Evolutionary conservation across 2,797 vertebrate genomes (phyloP).

Genomic region (Halcyon chelicuti): DNA sequence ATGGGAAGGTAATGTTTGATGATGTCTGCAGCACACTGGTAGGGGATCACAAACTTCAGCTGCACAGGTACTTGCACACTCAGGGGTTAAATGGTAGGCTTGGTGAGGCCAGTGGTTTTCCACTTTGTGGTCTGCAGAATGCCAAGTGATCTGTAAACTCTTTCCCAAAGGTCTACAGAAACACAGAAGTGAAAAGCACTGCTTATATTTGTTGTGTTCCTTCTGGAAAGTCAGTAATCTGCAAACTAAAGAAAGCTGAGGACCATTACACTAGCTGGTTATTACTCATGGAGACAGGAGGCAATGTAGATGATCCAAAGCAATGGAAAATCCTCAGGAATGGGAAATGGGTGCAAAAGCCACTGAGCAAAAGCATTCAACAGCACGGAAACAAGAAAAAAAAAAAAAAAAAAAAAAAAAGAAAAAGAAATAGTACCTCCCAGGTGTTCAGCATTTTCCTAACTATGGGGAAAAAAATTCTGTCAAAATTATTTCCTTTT

Average conservation of each 20-base stretch:
- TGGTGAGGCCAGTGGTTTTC: not conserved
- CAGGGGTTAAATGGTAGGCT: not conserved
- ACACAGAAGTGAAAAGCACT: not conserved
- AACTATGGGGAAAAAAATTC: not conserved
- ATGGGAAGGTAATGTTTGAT: not conserved
- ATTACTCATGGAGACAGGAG: not conserved
- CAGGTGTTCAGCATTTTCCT: not conserved
- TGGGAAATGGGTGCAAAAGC: not conserved
- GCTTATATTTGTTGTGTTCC: not conserved
- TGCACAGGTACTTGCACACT: not conserved
- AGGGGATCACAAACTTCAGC: not conserved
- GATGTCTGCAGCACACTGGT: not conserved
- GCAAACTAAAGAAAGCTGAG: not conserved
- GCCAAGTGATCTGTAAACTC: not conserved
- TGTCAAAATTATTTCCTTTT: conserved; percentile 18
- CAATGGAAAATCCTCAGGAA: not conserved
- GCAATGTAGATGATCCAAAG: not conserved
- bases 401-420: not conserved
- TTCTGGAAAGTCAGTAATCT: not conserved
- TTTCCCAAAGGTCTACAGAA: not conserved
- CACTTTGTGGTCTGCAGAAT: not conserved
- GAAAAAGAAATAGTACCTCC: not conserved
- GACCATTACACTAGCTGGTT: not conserved
- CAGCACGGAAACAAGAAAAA: not conserved
- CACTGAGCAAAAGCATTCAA: not conserved